These are phyloP conservation scores for Phymatocera aterrima DNA, from an alignment of 2,888 invertebrate genomes.

Conservation along the genomic window DNA sequence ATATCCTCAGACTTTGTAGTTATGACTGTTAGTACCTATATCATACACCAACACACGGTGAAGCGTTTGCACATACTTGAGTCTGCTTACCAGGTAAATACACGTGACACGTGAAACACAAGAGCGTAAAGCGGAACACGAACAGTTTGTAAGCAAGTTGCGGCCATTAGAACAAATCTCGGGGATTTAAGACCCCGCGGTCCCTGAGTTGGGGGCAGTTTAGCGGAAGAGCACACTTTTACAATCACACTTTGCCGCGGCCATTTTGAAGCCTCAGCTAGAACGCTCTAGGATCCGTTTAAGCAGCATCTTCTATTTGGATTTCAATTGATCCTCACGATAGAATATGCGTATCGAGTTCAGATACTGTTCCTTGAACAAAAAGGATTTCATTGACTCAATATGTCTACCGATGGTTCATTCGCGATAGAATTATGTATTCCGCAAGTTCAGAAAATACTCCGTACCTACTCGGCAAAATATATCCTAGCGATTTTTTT, in stretches of 20 bases:
- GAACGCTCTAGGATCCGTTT: not conserved
- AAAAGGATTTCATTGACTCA: not conserved
- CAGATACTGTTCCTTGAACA: not conserved
- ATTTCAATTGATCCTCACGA: too few relatives aligned
- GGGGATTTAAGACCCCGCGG: conserved; percentile 71
- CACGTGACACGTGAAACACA: conserved; percentile 47
- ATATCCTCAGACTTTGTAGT: conserved; percentile 22
- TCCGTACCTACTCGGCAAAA: not conserved
- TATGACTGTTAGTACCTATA: not conserved
- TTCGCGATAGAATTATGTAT: not conserved
- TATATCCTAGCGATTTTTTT: not conserved
- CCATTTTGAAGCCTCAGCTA: not conserved
- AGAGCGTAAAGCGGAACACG: conserved; percentile 55
- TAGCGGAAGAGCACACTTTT: conserved; percentile 47
- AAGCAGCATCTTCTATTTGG: not conserved
- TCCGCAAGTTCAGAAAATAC: not conserved
- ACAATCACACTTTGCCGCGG: conserved; percentile 28
- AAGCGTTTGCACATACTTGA: not conserved
- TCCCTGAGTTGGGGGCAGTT: conserved; percentile 57
- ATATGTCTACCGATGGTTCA: not conserved
- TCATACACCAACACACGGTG: not conserved
- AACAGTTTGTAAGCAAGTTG: conserved; percentile 72
- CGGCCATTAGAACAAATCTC: conserved; percentile 73
- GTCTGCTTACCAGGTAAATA: conserved; percentile 33
- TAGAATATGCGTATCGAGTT: too few relatives aligned